A percentile compares a stretch with the other conserved stretches of the same genome.
Conservation (phyloP, 2,888 invertebrate genomes). For the Amitus sp. region DNA sequence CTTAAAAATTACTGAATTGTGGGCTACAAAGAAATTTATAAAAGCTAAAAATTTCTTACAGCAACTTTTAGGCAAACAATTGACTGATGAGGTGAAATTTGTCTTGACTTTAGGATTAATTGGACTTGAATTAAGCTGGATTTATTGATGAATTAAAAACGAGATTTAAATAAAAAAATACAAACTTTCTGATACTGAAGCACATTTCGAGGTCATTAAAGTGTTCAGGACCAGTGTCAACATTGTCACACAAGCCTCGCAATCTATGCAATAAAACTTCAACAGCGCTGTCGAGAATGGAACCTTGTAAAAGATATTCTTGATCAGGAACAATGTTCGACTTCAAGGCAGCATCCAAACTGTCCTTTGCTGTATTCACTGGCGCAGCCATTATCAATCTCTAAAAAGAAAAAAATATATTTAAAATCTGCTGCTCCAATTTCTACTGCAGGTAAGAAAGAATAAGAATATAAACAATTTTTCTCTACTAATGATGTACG, state of each 20-base stretch:
- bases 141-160: too few species aligned
- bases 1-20: too few species aligned
- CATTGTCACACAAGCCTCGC: conserved; percentile 92
- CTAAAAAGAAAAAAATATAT: too few species aligned
- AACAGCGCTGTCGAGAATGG: conserved; percentile 89
- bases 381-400: conserved; percentile 62
- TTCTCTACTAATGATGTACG: too few species aligned
- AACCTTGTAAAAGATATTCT: conserved; percentile 93
- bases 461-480: too few species aligned
- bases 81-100: too few species aligned
- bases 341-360: conserved; percentile 80
- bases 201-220: conserved; percentile 96
- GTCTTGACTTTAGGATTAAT: too few species aligned
- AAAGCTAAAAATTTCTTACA: too few species aligned
- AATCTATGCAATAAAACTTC: conserved; percentile 88
- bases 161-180: conserved; percentile 2
- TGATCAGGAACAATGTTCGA: conserved; percentile 92
- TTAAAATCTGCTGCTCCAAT: too few species aligned
- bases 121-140: too few species aligned
- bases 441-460: too few species aligned
- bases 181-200: conserved; percentile 75
- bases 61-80: too few species aligned
- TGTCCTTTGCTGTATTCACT: conserved; percentile 78
- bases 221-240: conserved; percentile 88
- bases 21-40: not conserved